Evolutionary conservation across 2,888 invertebrate genomes (phyloP).

Genomic region (Catocala fraxini): DNA sequence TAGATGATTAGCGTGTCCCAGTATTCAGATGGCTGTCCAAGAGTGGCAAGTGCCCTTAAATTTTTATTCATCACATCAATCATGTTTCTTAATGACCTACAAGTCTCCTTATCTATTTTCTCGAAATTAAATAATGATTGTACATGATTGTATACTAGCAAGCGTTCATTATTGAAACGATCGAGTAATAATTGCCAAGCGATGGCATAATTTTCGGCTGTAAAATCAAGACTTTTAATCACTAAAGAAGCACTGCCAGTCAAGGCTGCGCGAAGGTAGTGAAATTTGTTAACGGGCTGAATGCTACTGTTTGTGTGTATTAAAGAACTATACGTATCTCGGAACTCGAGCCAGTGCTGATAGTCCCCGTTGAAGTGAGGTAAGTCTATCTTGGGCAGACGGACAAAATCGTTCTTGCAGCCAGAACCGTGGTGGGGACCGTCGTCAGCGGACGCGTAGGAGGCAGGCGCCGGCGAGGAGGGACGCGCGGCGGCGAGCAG

Average conservation of each 20-base stretch:
- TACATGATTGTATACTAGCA: conserved; percentile 42
- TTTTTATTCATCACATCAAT: too few relatives aligned
- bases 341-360: too few relatives aligned
- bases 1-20: too few relatives aligned
- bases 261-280: conserved; percentile 11
- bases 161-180: conserved; percentile 33
- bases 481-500: too few relatives aligned
- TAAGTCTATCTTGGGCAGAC: conserved; percentile 2
- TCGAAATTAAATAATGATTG: conserved; percentile 40
- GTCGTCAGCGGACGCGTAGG: not conserved
- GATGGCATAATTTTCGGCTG: conserved; percentile 31
- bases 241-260: conserved; percentile 26
- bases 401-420: conserved; percentile 1
- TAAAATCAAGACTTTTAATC: conserved; percentile 25
- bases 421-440: not conserved
- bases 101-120: conserved; percentile 6
- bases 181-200: conserved; percentile 39
- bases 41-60: too few relatives aligned
- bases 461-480: too few relatives aligned
- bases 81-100: too few relatives aligned
- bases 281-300: not conserved
- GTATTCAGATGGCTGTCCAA: too few relatives aligned
- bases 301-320: conserved; percentile 9
- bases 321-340: not conserved
- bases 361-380: too few relatives aligned